These are phyloP conservation scores for Halichoeres trimaculatus DNA, from an alignment of 2,113 vertebrate genomes.

Conservation along the genomic window DNA sequence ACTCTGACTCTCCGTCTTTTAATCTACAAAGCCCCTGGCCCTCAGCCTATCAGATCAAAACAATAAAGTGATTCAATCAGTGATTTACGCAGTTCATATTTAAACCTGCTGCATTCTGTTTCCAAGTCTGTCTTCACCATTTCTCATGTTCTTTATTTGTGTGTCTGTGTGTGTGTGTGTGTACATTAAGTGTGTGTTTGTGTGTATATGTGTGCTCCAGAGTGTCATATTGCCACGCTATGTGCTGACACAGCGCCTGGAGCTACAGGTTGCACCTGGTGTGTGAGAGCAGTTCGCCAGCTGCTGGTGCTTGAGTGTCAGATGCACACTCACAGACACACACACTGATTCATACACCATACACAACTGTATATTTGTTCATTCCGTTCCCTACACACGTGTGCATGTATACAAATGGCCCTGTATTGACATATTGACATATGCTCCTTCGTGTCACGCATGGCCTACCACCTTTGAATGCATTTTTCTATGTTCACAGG, in stretches of 20 bases:
- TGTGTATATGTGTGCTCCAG: constrained; percentile 43
- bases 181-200: constrained; percentile 20
- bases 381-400: constrained; percentile 63
- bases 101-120: constrained; percentile 15
- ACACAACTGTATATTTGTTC: constrained; percentile 61
- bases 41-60: constrained; percentile 39
- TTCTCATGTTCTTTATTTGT: neutral
- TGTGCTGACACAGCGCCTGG: constrained; percentile 80
- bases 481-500: constrained; percentile 16
- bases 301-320: constrained; percentile 80
- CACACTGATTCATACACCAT: constrained; percentile 30
- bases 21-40: constrained; percentile 18
- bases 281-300: constrained; percentile 80
- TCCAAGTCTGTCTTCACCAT: neutral
- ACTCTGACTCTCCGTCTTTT: constrained; percentile 21
- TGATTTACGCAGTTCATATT: constrained; percentile 51
- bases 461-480: constrained; percentile 18
- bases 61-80: constrained; percentile 25
- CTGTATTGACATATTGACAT: constrained; percentile 45
- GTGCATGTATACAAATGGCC: constrained; percentile 22
- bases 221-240: constrained; percentile 79
- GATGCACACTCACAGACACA: constrained; percentile 42
- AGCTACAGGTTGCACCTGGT: constrained; percentile 82
- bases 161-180: constrained; percentile 2
- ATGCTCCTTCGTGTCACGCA: constrained; percentile 43